These are phyloP conservation scores for Holacanthus passer DNA, from an alignment of 2,113 vertebrate species.

Conservation along the genomic window DNA sequence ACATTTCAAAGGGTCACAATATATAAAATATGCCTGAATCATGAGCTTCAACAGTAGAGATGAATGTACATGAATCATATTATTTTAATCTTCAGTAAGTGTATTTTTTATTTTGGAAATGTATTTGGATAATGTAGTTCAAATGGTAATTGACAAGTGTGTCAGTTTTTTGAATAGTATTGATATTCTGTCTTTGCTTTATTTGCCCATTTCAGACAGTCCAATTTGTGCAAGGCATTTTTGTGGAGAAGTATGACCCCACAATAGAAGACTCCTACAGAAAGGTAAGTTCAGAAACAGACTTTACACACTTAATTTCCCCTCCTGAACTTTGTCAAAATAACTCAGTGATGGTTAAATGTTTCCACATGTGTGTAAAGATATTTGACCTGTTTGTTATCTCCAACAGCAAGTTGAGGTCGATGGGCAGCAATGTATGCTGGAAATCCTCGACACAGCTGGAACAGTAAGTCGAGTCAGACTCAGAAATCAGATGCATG, in stretches of 20 bases:
- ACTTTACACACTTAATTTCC: neutral
- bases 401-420: conserved; percentile 96
- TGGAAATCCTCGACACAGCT: conserved; percentile 98
- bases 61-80: neutral
- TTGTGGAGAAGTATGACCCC: conserved; percentile 99
- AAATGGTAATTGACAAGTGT: neutral
- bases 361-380: neutral
- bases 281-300: conserved; percentile 87
- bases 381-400: neutral
- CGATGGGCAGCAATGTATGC: conserved; percentile 98
- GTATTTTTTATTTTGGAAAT: neutral
- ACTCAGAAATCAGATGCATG: neutral
- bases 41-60: neutral
- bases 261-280: conserved; percentile 99
- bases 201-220: conserved; percentile 88
- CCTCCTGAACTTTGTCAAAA: neutral
- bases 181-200: neutral
- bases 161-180: neutral
- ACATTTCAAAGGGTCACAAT: neutral
- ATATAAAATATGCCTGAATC: neutral
- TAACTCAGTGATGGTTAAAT: neutral
- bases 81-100: neutral
- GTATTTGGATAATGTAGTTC: neutral
- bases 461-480: conserved; percentile 91
- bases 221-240: conserved; percentile 99